Conservation (phyloP, 1,140 invertebrate genomes). For the Thaumetopoea pityocampa region DNA sequence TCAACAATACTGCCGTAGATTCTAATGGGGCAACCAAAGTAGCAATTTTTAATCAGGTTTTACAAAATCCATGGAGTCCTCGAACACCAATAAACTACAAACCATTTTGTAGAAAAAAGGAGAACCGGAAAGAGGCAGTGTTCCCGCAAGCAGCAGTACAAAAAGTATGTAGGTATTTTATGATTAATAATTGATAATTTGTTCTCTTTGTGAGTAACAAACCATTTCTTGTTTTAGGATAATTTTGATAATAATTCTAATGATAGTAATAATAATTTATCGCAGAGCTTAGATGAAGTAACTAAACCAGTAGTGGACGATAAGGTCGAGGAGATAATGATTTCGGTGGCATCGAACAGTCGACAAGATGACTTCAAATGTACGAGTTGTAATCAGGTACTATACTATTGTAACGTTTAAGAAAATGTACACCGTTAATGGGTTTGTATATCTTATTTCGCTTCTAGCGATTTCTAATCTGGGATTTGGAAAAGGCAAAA, state of each 20-base stretch:
- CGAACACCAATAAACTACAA: constrained; percentile 37
- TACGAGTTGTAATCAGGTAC: constrained; percentile 32
- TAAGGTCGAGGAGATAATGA: not conserved
- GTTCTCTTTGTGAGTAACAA: no score
- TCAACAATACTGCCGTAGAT: not conserved
- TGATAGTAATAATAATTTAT: constrained; percentile 26
- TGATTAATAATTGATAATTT: no score
- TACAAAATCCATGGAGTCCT: constrained; percentile 48
- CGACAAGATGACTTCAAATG: constrained; percentile 25
- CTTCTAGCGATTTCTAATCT: no score
- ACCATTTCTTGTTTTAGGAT: no score
- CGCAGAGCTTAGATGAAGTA: not conserved
- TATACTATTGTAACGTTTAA: not conserved
- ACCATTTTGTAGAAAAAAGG: constrained; percentile 32
- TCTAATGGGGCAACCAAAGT: constrained; percentile 1
- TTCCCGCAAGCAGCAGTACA: not conserved
- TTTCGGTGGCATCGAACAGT: not conserved
- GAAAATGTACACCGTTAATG: no score
- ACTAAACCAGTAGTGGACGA: not conserved
- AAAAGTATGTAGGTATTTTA: constrained; percentile 3
- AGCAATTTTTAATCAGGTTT: constrained; percentile 42
- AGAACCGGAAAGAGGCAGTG: not conserved
- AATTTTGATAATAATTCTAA: no score
- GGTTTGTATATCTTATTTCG: no score
- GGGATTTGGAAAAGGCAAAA: no score